phyloP scores from a whole-genome alignment of 2,113 vertebrate species.

The Hemiprocne comata region DNA sequence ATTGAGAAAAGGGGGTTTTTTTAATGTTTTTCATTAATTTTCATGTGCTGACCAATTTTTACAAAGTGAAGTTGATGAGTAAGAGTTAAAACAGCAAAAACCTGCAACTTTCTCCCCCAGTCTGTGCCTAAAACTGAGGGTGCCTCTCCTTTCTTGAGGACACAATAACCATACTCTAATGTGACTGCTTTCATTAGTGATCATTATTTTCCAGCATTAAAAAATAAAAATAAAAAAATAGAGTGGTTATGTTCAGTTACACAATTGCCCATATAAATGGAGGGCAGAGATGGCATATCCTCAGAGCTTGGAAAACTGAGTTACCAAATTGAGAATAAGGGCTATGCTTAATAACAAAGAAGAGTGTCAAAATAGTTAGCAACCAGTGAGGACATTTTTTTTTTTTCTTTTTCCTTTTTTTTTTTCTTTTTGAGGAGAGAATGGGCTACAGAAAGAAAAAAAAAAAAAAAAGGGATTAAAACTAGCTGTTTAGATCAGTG shows the following conservation, averaged over 20 bases:
- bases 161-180: neutral
- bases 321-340: neutral
- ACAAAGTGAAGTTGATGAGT: neutral
- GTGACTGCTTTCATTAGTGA: neutral
- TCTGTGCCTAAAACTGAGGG: neutral
- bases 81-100: neutral
- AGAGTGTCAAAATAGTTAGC: neutral
- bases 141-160: neutral
- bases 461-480: neutral
- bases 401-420: neutral
- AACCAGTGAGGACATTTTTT: neutral
- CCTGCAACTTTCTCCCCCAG: neutral
- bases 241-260: neutral
- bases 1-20: neutral
- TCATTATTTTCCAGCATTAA: neutral
- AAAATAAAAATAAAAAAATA: neutral
- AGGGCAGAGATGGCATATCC: neutral
- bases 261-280: neutral
- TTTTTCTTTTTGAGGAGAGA: neutral
- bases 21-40: neutral
- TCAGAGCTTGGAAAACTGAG: neutral
- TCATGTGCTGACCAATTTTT: neutral
- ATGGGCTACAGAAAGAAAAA: neutral
- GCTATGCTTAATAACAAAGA: neutral
- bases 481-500: neutral